phyloP scores from a whole-genome alignment of 1,140 invertebrate species.

The Anastrepha obliqua region DNA sequence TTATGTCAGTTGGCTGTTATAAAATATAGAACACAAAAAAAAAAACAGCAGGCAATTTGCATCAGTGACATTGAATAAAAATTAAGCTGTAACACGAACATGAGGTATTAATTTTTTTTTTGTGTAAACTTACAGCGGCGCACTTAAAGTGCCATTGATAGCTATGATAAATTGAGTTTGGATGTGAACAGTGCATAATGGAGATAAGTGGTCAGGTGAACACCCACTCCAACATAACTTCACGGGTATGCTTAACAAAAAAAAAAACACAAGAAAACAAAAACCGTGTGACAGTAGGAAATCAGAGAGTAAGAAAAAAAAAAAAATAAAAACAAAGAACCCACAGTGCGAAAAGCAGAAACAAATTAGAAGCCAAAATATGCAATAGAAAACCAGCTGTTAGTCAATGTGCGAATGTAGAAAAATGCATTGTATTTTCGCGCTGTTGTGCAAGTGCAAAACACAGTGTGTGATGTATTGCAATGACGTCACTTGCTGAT shows the following conservation, averaged over 20 bases:
- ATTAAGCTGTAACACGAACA: slow-evolving; percentile 29
- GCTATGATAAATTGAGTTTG: background rate
- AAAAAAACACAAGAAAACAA: background rate
- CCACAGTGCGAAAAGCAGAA: background rate
- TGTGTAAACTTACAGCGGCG: no score
- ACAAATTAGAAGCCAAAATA: background rate
- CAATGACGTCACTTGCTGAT: background rate
- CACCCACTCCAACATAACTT: background rate
- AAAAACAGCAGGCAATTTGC: no score
- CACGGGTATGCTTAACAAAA: background rate
- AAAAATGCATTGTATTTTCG: background rate
- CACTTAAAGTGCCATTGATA: no score
- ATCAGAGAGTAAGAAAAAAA: background rate
- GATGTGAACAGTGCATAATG: background rate
- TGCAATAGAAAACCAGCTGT: background rate
- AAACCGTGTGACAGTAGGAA: background rate
- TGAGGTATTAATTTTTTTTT: slow-evolving; percentile 7
- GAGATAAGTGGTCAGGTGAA: background rate
- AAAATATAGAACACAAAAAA: no score
- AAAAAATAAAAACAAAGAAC: background rate
- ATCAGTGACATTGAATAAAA: background rate
- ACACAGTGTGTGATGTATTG: background rate
- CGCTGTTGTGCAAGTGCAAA: background rate
- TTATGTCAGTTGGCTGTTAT: no score
- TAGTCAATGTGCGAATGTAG: background rate